Conservation (phyloP, 2,888 invertebrate species). For the Crematogaster levior region DNA sequence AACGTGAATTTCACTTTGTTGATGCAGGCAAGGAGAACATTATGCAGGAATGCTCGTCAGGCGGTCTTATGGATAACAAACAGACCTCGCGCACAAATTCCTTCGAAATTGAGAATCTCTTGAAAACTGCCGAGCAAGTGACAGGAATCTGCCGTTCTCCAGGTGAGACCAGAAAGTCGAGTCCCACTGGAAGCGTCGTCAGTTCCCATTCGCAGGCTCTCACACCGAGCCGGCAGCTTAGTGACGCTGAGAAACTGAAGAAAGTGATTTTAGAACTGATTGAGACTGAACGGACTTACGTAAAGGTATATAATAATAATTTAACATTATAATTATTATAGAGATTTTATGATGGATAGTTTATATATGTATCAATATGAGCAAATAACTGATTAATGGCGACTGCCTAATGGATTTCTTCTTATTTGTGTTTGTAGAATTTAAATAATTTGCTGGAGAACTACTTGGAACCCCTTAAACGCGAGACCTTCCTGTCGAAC, state of each 20-base stretch:
- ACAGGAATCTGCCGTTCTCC: constrained; percentile 97
- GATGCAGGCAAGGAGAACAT: constrained; percentile 89
- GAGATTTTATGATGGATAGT: not conserved
- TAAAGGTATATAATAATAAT: constrained; percentile 93
- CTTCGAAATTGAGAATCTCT: constrained; percentile 97
- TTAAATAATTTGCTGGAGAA: constrained; percentile 97
- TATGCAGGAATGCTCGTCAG: constrained; percentile 79
- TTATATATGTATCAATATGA: not conserved
- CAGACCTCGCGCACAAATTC: constrained; percentile 95
- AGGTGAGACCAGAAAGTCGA: constrained; percentile 93
- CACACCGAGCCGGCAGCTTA: constrained; percentile 94
- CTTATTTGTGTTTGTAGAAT: constrained; percentile 88
- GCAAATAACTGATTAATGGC: not conserved
- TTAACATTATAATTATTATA: constrained; percentile 26
- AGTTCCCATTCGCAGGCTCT: constrained; percentile 91
- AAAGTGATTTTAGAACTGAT: constrained; percentile 98
- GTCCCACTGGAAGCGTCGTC: constrained; percentile 95
- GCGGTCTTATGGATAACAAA: constrained; percentile 85
- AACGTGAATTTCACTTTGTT: not conserved
- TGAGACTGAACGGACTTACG: constrained; percentile 98
- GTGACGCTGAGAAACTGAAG: constrained; percentile 97
- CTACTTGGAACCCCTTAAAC: constrained; percentile 98
- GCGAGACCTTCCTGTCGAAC: constrained; percentile 97
- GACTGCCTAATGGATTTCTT: not conserved
- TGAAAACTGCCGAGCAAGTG: constrained; percentile 94